Evolutionary conservation across 2,888 invertebrate genomes (phyloP), one percentile per base, ranked within the genome.

Genomic region (Synanthedon myopaeformis): DNA sequence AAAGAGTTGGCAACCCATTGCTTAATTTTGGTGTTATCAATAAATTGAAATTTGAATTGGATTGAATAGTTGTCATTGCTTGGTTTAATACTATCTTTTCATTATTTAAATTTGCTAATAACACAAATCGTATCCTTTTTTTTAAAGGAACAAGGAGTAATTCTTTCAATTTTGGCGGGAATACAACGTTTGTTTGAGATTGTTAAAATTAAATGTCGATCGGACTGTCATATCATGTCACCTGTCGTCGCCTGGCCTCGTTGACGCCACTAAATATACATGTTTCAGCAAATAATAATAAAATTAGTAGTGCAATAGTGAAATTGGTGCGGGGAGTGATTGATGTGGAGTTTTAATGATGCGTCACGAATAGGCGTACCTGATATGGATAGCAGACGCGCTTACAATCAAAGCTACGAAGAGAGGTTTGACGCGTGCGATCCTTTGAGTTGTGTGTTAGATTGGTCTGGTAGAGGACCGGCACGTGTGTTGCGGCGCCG

Each of bases 351-450:
- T 65, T 74, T 73, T 62, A 79, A 84, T 70, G 70, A 85, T 85
- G 85, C 69, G 69, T 79, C 74, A 63, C 70, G 71, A 64, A 61
- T 84, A 79, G 76, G 70, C 59, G 69, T 63, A 68, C 73, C 70
- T 69, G 85, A 80, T 80, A 87, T 87, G 86, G 86, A 86, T 82
- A 81, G 76, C 69, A 76, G 79, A 74, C 76, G 79, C 66, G 70
- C 72, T 72, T 82, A 77, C 71, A 35, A 35, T 35, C 80, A 79
- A 67, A 83, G 76, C 69, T 84, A 82, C 83, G 81, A 81, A 74
- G 79, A 79, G 72, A 82, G 81, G 67, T 82, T 82, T 65, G 84
- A 85, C 72, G 82, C 74, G 69, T 84, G 83, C 61, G 83, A 85
- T 74, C 82, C 82, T 23, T 64, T 87, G 57, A 81, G 74, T 56